A percentile compares a stretch with the other conserved stretches of the same genome.
These are phyloP conservation scores for Clarias batrachus DNA, from an alignment of 2,113 vertebrate species.

Conservation along the genomic window DNA sequence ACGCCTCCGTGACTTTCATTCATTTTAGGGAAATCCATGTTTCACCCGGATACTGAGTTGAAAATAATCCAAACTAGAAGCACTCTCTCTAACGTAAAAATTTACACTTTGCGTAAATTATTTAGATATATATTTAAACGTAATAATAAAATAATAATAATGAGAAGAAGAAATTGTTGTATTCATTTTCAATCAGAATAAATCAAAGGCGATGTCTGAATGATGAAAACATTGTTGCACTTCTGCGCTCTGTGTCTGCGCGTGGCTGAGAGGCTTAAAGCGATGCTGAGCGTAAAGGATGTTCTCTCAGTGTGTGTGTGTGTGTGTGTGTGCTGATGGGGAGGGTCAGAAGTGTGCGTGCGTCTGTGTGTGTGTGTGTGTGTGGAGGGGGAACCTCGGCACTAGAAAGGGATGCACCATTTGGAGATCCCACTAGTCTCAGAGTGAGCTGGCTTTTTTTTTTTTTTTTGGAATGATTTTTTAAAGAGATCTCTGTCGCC, in stretches of 20 bases:
- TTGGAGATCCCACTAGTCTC: neutral
- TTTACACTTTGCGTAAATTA: neutral
- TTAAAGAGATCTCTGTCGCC: conserved; percentile 23
- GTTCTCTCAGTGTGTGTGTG: neutral
- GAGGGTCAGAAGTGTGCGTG: neutral
- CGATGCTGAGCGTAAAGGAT: neutral
- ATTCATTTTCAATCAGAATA: neutral
- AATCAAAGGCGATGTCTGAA: neutral
- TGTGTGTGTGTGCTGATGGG: conserved; percentile 1
- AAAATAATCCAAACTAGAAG: neutral
- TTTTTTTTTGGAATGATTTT: neutral
- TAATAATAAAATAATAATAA: neutral
- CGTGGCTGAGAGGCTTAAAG: neutral
- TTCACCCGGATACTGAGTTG: too few species aligned
- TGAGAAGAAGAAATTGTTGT: neutral
- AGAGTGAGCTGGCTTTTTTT: neutral
- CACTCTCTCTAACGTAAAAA: neutral
- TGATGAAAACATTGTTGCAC: neutral
- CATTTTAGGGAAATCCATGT: conserved; percentile 39
- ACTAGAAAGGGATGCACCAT: conserved; percentile 1
- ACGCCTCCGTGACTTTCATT: conserved; percentile 40
- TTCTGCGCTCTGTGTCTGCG: neutral
- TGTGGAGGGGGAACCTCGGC: neutral
- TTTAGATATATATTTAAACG: neutral
- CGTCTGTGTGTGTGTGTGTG: neutral